phyloP scores from a whole-genome alignment of 2,888 invertebrate genomes.

The Trilocha varians region DNA sequence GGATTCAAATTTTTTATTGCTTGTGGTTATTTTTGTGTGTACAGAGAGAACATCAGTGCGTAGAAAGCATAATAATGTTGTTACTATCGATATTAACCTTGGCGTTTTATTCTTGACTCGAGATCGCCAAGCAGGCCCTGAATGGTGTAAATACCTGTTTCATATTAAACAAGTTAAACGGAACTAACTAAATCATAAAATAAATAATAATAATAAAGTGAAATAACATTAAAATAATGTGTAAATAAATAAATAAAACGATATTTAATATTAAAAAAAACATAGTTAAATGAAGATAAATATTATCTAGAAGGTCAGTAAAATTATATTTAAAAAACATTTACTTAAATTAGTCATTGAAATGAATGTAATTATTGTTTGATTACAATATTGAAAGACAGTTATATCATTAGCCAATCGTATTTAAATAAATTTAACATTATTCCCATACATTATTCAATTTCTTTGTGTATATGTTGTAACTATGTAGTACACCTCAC shows the following conservation, averaged over 20 bases:
- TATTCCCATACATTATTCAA: too few species aligned
- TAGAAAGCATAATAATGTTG: conserved; percentile 40
- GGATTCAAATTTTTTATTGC: too few species aligned
- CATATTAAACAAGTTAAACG: conserved; percentile 63
- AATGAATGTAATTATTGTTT: too few species aligned
- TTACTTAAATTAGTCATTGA: too few species aligned
- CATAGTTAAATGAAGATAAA: background rate
- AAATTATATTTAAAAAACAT: too few species aligned
- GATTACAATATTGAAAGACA: too few species aligned
- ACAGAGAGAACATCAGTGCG: conserved; percentile 42
- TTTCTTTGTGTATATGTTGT: background rate
- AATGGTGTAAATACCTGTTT: conserved; percentile 70
- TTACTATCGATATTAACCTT: conserved; percentile 46
- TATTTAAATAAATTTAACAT: too few species aligned
- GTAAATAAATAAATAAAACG: background rate
- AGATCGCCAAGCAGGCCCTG: conserved; percentile 69
- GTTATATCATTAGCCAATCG: too few species aligned
- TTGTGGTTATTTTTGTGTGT: background rate
- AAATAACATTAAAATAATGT: conserved; percentile 1
- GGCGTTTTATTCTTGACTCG: conserved; percentile 63
- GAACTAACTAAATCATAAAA: conserved; percentile 35
- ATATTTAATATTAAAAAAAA: background rate
- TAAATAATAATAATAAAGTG: background rate
- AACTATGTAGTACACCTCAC: conserved; percentile 29
- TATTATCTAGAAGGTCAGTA: background rate